Evolutionary conservation across 53 echinoderm and acorn worm genomes (phyloP).

Genomic region (Hippasteria phrygiana): DNA sequence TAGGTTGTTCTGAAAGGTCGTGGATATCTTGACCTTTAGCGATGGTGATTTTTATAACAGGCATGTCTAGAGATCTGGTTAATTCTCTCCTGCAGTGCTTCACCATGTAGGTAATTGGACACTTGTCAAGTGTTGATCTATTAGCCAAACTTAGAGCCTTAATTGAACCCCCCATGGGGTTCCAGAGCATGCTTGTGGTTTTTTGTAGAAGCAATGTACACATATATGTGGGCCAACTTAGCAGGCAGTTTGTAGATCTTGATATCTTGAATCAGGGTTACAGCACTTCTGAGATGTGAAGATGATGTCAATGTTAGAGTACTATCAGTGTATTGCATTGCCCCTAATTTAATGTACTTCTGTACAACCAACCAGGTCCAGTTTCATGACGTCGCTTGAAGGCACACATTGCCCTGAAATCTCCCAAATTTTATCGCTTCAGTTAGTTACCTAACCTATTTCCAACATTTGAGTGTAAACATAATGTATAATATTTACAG

Average conservation of each 20-base stretch:
- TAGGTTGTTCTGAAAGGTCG: neutral
- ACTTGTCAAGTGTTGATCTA: neutral
- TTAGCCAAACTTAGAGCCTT: neutral
- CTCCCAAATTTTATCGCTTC: too few species aligned
- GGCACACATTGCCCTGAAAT: too few species aligned
- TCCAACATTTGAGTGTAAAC: too few species aligned
- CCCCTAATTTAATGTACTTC: too few species aligned
- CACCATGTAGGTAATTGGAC: neutral
- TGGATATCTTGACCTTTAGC: neutral
- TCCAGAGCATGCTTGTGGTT: neutral
- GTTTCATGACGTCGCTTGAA: too few species aligned
- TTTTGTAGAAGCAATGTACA: neutral
- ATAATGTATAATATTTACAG: too few species aligned
- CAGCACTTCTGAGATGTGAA: too few species aligned
- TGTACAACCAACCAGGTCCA: too few species aligned
- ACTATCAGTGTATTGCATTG: too few species aligned
- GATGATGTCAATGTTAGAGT: too few species aligned
- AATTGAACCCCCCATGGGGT: neutral
- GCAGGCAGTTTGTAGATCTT: neutral
- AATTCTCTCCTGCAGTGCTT: neutral
- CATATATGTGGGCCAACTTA: neutral
- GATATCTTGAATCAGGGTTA: too few species aligned
- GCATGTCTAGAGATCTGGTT: neutral
- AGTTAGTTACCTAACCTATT: too few species aligned
- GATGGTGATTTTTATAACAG: slow-evolving; percentile 1